A percentile compares a stretch with the other conserved stretches of the same genome.
Conservation (phyloP, 2,888 invertebrate genomes). For the Brachyptera putata region DNA sequence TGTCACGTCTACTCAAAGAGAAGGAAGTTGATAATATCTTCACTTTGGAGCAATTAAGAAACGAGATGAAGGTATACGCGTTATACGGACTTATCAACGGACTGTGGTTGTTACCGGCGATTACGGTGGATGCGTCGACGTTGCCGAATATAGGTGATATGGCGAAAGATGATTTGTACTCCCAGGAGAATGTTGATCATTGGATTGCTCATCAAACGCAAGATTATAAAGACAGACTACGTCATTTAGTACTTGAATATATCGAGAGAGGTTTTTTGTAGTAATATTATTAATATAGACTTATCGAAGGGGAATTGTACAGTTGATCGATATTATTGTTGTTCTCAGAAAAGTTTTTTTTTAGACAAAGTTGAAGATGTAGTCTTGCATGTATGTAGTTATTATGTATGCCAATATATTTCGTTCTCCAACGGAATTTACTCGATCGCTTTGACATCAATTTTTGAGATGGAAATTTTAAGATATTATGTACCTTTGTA, state of each 20-base stretch:
- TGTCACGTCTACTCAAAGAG: constrained; percentile 25
- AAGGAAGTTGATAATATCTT: constrained; percentile 1
- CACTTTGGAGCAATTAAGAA: constrained; percentile 11
- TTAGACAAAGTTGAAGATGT: neutral
- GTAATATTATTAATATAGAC: neutral
- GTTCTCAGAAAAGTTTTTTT: neutral
- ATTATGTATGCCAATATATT: too few relatives aligned
- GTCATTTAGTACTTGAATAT: constrained; percentile 24
- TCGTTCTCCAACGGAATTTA: too few relatives aligned
- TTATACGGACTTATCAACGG: constrained; percentile 28
- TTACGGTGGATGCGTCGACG: constrained; percentile 21
- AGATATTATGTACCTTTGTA: too few relatives aligned
- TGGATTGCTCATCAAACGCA: constrained; percentile 25
- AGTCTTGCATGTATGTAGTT: too few relatives aligned
- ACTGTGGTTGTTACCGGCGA: constrained; percentile 28
- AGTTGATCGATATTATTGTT: neutral
- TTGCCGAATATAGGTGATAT: constrained; percentile 19
- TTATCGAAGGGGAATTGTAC: neutral
- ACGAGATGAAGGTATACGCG: constrained; percentile 20
- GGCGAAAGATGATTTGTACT: constrained; percentile 22
- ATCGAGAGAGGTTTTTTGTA: constrained; percentile 21
- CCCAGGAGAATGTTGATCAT: constrained; percentile 18
- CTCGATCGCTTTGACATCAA: too few relatives aligned
- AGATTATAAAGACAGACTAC: constrained; percentile 17
- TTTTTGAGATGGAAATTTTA: too few relatives aligned